phyloP scores from a whole-genome alignment of 2,888 invertebrate genomes.

The Syrphus vitripennis region DNA sequence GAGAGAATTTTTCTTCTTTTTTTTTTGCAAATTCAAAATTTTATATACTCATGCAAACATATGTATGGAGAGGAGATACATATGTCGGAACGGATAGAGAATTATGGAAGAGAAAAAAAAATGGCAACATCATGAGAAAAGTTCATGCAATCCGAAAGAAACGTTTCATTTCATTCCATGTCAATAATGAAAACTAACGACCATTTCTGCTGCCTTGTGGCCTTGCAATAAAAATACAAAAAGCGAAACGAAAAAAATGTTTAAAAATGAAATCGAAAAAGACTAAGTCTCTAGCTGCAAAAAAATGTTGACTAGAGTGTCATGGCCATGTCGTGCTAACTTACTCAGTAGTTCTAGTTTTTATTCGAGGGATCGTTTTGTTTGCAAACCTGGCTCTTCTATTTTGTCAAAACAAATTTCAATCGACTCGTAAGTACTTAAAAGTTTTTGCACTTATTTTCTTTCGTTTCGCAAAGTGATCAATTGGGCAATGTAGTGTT shows the following conservation, averaged over 20 bases:
- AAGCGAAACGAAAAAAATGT: not conserved
- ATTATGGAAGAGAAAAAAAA: not conserved
- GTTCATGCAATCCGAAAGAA: not conserved
- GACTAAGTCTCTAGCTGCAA: not conserved
- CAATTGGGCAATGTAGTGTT: too few species aligned
- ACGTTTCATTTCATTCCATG: constrained; percentile 1
- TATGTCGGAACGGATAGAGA: not conserved
- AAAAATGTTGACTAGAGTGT: not conserved
- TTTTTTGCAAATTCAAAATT: not conserved
- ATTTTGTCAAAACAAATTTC: too few species aligned
- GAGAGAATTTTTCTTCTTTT: not conserved
- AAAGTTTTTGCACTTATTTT: too few species aligned
- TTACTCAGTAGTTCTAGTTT: not conserved
- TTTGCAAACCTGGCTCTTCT: too few species aligned
- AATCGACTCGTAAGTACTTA: too few species aligned
- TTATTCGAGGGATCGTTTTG: too few species aligned
- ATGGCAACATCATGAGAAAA: not conserved
- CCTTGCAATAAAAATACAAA: not conserved
- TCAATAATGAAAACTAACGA: constrained; percentile 32
- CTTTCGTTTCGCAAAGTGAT: too few species aligned
- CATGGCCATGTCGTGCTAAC: not conserved
- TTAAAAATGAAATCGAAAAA: not conserved
- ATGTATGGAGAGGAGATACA: not conserved
- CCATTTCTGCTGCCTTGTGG: constrained; percentile 21
- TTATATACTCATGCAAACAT: not conserved